Base-by-base conservation (phyloP, 2,113 vertebrate species). In the Podiceps cristatus region DNA sequence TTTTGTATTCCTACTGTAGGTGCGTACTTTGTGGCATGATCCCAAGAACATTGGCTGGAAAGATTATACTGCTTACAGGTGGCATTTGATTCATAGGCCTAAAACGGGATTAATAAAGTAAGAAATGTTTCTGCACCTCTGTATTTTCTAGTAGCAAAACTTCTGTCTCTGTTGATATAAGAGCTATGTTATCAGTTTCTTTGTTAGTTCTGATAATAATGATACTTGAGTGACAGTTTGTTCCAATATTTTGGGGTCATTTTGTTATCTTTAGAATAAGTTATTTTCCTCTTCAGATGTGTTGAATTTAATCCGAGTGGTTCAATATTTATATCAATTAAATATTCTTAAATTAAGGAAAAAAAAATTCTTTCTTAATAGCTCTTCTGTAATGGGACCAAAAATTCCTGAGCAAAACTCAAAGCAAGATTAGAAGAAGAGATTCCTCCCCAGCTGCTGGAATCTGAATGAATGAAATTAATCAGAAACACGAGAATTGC, bases 1-100 rank as follows among this genome's bases (percentile, higher is more conserved):
- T 5, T 92, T 95, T 95, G 17, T 93, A 44, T 94, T 92, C 66
- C 68, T 93, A 4, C 68, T 62, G 9, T 90, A 99, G 99, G 99
- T 99, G 29, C 99, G 98, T 16, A 99, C 99, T 4, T 91, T 99
- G 72, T 99, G 99, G 99, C 99, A 99, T 1, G 99, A 99, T 97
- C 99, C 99, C 85, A 99, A 99, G 96, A 99, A 99, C 85, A 98
- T 99, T 29, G 99, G 99, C 62, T 99, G 99, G 99, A 99, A 99
- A 87, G 99, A 99, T 98, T 99, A 99, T 91, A 99, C 99, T 2
- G 99, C 99, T 63, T 99, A 99, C 97, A 98, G 99, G 98, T 99
- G 99, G 99, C 99, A 99, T 94, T 99, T 99, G 88, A 98, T 99
- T 92, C 99, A 99, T 90, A 99, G 99, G 92, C 99, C 99, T n/a